Evolutionary conservation across 2,113 vertebrate genomes (phyloP), one percentile per base, ranked within the genome.

Genomic region (Melanocharis versteri): DNA sequence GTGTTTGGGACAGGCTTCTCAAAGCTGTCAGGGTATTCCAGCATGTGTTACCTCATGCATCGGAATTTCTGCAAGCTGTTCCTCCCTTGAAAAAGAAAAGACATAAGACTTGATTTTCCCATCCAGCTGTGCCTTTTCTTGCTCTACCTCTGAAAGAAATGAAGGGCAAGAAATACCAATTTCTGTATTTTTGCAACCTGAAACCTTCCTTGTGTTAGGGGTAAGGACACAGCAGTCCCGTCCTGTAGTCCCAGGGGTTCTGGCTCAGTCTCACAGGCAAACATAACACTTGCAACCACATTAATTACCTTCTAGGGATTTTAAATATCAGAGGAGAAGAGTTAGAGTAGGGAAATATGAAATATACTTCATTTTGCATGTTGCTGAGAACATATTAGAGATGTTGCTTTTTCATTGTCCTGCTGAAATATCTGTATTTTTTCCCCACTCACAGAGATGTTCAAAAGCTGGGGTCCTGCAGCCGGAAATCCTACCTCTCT

Each of bases 401-500:
- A 33, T 18, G 10, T 14, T 61, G 0, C 1, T 51, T 73, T 82
- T 75, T 88, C 23, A 19, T 7, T 9, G 8, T 75, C 31, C 44
- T 51, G 22, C n/a, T 75, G 22, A 54, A 19, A 1, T 58, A 56
- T 8, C 15, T 64, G 12, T 68, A 6, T 14, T 92, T 45, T 72
- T 28, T 4, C 5, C 18, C 13, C 9, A 10, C 9, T 83, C 28
- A 56, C 31, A 98, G 98, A 89, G 78, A 97, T 28, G 93, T 98
- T 75, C 87, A 98, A 77, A 98, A 96, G 72, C 78, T 98, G 65
- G 97, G 97, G 11, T 97, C 97, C 45, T 96, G 87, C 90, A 97
- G 80, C 40, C 44, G 91, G 51, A 98, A 97, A 78, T 86, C 95
- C 39, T 94, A 66, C 60, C 72, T 97, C 54, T 97, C 98, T 35